Evolutionary conservation across 2,113 vertebrate species (phyloP), one percentile per base, ranked within the genome.

Genomic region (Plotosus lineatus): DNA sequence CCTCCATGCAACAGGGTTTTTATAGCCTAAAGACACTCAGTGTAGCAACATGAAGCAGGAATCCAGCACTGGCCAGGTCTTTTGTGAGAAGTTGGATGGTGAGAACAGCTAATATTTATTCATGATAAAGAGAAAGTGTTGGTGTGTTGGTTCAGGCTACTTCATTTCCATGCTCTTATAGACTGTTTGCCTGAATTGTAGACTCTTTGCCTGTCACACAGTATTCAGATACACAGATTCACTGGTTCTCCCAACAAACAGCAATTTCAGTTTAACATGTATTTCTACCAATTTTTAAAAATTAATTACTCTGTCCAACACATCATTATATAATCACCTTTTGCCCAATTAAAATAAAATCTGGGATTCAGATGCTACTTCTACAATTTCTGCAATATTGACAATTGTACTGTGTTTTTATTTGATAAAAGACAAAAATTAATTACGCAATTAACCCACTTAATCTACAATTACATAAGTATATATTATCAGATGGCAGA

Each of bases 131-230:
- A 91, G 90, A 90, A 90, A 91, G 90, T 89, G 78, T 48, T 77
- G 83, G 80, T 84, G 65, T 92, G 92, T 92, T 92, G 92, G 91
- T 90, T 84, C 89, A 92, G 88, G 88, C 87, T 86, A 90, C 92
- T 94, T 94, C 91, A 94, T 94, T 92, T 94, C 92, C 91, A 93
- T 93, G 88, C 87, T 85, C 79, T 93, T 90, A 94, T 93, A 91
- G 93, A 94, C 91, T 94, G 90, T 88, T 88, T 88, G 88, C 81
- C 75, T 84, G 88, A 58, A 89, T 71, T 83, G 81, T 83, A 88
- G 90, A 87, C 89, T 88, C 89, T 85, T 80, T 79, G 90, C 89
- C 88, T 48, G 44, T 90, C 89, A 90, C 85, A 85, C 75, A 83
- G 82, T 60, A n/a, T n/a, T n/a, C n/a, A n/a, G n/a, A n/a, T n/a